These are phyloP conservation scores for Sarcophaga variegata DNA, from an alignment of 2,888 invertebrate species.

Conservation along the genomic window DNA sequence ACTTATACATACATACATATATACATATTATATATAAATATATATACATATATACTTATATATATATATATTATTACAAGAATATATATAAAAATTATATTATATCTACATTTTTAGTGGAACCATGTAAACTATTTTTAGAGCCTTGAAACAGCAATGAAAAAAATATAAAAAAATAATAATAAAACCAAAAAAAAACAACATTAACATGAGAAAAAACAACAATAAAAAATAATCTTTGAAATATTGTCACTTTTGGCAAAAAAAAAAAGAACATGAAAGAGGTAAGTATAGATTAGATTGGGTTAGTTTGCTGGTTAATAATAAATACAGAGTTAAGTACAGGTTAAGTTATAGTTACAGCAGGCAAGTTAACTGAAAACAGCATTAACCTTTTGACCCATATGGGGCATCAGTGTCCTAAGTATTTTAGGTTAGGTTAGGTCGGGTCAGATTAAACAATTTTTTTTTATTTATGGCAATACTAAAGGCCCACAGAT, in stretches of 20 bases:
- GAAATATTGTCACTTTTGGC: conserved; percentile 38
- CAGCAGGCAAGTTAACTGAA: too few relatives aligned
- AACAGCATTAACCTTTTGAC: too few relatives aligned
- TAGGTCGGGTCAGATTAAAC: too few relatives aligned
- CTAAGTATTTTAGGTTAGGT: too few relatives aligned
- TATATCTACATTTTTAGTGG: conserved; percentile 79
- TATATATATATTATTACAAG: conserved; percentile 46
- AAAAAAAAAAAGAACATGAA: neutral
- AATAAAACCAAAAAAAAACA: conserved; percentile 21
- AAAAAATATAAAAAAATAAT: conserved; percentile 70
- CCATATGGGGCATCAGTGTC: too few relatives aligned
- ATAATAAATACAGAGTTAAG: too few relatives aligned
- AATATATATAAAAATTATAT: conserved; percentile 67
- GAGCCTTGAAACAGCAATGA: conserved; percentile 81
- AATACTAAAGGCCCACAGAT: too few relatives aligned
- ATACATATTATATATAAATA: conserved; percentile 65
- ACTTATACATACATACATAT: conserved; percentile 65
- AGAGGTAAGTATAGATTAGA: conserved; percentile 33
- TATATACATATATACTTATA: conserved; percentile 62
- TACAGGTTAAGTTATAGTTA: too few relatives aligned
- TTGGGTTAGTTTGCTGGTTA: too few relatives aligned
- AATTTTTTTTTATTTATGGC: too few relatives aligned
- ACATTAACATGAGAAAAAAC: conserved; percentile 46
- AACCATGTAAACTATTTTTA: conserved; percentile 82
- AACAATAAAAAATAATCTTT: conserved; percentile 14